Evolutionary conservation across 2,888 invertebrate genomes (phyloP), one percentile per base, ranked within the genome.

Genomic region (Allolobophora icterica): DNA sequence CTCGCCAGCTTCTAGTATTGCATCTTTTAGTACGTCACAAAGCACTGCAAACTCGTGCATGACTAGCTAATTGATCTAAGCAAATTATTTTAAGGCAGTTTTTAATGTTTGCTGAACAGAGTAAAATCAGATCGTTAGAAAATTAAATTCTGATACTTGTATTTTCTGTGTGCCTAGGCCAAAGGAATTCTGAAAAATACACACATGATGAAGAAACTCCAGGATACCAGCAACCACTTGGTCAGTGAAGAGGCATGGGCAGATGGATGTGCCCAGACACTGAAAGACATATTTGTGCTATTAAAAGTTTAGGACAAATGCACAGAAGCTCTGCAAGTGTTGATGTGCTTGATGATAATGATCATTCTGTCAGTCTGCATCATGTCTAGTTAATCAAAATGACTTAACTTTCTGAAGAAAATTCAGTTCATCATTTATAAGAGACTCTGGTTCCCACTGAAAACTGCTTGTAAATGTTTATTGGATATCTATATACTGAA

Each of bases 131-230:
- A n/a, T n/a, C n/a, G 24, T 87, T 35, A 87, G 34, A 21, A 34
- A 71, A 1, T 90, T n/a, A 90, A 33, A 33, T 24, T 35, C 19
- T 90, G 19, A 34, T 30, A 52, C 30, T 11, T 90, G 35, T 89
- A 42, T 89, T 91, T 30, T 84, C 38, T 87, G n/a, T 89, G 33
- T 40, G 92, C 89, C 17, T 90, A 93, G 93, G 93, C 93, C 40
- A 93, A 93, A 52, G 92, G 90, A 33, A 84, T 52, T 35, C 90
- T 93, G 91, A 93, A 93, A 91, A 92, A 91, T 30, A 87, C 89
- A 17, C 90, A 91, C 17, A 87, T 92, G 19, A 34, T 92, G 91
- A 84, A 89, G 42, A 92, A 90, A 42, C 90, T 92, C n/a, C 92
- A 93, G 89, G 92, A 93, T 35, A 83, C 91, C 5, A 92, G 92